These are phyloP conservation scores for Porites australiensis DNA, from an alignment of 64 coral and sea anemone genomes.

Conservation along the genomic window DNA sequence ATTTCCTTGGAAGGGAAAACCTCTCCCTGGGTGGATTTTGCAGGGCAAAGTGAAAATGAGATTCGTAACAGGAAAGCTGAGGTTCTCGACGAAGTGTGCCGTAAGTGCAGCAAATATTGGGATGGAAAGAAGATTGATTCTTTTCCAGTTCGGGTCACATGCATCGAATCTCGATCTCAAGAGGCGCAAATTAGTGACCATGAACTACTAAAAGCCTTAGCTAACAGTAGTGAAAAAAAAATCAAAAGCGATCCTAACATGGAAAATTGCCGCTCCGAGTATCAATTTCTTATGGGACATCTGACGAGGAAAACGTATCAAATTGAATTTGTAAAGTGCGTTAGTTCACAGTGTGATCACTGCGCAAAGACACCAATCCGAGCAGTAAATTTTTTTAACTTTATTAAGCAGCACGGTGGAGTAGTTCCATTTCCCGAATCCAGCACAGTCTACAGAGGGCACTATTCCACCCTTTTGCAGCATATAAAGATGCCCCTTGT, in stretches of 20 bases:
- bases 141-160: neutral
- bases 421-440: neutral
- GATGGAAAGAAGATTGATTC: neutral
- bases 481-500: neutral
- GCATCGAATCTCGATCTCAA: neutral
- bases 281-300: neutral
- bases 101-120: slow-evolving; percentile 6
- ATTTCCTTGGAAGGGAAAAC: slow-evolving; percentile 1
- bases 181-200: neutral
- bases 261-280: neutral
- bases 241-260: neutral
- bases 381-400: neutral
- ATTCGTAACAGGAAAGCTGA: neutral
- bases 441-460: neutral
- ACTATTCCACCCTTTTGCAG: neutral
- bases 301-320: neutral
- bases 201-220: neutral
- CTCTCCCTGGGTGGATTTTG: neutral
- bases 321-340: neutral
- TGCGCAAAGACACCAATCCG: neutral
- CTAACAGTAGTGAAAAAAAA: neutral
- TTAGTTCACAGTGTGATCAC: neutral
- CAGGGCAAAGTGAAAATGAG: neutral
- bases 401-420: neutral
- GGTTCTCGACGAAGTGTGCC: neutral